Percentiles rank a stretch among this genome's conserved stretches.
These are phyloP conservation scores for Gonatopus flavifemur DNA, from an alignment of 1,140 invertebrate genomes.

Conservation along the genomic window DNA sequence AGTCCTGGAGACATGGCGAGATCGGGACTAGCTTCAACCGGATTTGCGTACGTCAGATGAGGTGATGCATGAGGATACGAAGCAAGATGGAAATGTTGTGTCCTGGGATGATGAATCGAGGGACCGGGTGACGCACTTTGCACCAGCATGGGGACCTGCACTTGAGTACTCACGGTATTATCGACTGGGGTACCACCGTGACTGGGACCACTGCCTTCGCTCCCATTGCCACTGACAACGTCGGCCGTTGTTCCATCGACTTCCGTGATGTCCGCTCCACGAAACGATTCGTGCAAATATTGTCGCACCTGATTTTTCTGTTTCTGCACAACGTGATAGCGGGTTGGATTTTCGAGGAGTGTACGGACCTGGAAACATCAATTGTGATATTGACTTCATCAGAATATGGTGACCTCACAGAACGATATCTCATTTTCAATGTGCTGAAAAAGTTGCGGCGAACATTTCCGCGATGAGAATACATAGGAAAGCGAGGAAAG, in stretches of 20 bases:
- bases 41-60: conserved; percentile 27
- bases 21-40: conserved; percentile 61
- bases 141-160: conserved; percentile 39
- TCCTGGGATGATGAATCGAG: conserved; percentile 36
- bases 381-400: not conserved
- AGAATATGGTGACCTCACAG: not conserved
- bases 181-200: conserved; percentile 33
- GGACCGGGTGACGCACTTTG: conserved; percentile 49
- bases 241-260: conserved; percentile 13
- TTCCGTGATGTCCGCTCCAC: conserved; percentile 25
- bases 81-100: conserved; percentile 50
- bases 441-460: no score
- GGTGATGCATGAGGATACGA: conserved; percentile 44
- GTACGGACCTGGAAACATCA: conserved; percentile 71
- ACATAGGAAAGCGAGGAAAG: no score
- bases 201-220: conserved; percentile 14
- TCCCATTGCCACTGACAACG: conserved; percentile 17
- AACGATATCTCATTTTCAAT: no score
- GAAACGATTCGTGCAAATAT: conserved; percentile 79
- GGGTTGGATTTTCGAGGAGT: conserved; percentile 84
- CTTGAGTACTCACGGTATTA: conserved; percentile 15
- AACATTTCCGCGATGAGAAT: no score
- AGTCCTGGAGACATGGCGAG: conserved; percentile 69
- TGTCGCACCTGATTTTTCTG: conserved; percentile 86
- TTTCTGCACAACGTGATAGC: conserved; percentile 88